Conservation (phyloP, 2,113 vertebrate species). For the Cyprichromis sp. region DNA sequence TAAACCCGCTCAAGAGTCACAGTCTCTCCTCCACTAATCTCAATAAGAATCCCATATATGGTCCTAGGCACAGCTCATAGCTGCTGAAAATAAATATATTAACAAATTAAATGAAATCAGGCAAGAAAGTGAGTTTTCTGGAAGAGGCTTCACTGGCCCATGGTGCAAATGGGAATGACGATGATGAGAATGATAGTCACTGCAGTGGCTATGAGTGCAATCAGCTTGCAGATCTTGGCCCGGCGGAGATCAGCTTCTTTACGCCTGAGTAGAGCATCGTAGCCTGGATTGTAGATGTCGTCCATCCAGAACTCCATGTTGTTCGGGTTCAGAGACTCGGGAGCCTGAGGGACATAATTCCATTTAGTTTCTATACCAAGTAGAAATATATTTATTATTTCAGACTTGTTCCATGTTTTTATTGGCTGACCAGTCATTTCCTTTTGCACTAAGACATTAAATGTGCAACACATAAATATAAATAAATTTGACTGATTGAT, state of each 20-base stretch:
- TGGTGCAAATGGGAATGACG: conserved; percentile 86
- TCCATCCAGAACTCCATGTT: conserved; percentile 97
- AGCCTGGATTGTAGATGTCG: conserved; percentile 89
- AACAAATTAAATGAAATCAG: neutral
- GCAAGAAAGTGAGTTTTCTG: neutral
- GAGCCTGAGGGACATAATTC: conserved; percentile 65
- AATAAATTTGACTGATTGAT: neutral
- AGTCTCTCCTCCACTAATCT: neutral
- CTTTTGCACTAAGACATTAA: neutral
- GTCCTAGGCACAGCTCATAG: neutral
- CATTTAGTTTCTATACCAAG: neutral
- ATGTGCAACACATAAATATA: neutral
- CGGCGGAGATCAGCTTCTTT: conserved; percentile 85
- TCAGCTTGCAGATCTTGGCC: conserved; percentile 86
- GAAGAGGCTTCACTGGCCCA: conserved; percentile 74
- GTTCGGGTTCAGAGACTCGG: conserved; percentile 91
- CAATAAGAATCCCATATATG: neutral
- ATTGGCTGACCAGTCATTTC: neutral
- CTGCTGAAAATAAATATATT: neutral
- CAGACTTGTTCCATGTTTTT: neutral
- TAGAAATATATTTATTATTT: neutral
- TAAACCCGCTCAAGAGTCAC: neutral
- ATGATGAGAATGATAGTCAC: conserved; percentile 84
- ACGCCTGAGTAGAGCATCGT: conserved; percentile 83
- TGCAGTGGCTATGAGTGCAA: conserved; percentile 75